A percentile compares a stretch with the other conserved stretches of the same genome.
These are phyloP conservation scores for Drosophila busckii DNA, from an alignment of 1,140 invertebrate species.

Conservation along the genomic window DNA sequence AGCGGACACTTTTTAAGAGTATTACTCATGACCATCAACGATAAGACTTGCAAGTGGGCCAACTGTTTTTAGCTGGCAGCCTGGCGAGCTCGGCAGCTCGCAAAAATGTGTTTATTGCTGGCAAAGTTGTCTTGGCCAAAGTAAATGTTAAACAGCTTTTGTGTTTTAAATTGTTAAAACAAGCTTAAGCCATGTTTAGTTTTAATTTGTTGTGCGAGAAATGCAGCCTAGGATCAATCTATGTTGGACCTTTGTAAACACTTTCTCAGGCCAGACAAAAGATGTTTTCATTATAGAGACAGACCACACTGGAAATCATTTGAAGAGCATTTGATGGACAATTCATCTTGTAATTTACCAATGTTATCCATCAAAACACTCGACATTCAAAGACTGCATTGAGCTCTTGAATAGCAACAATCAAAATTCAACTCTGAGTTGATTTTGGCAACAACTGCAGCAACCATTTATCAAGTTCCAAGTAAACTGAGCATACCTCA, in stretches of 20 bases:
- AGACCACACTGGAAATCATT: conserved; percentile 1
- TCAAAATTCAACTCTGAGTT: not conserved
- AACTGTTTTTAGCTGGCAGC: conserved; percentile 8
- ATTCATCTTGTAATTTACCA: conserved; percentile 30
- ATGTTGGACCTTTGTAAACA: too few relatives aligned
- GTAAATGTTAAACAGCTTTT: too few relatives aligned
- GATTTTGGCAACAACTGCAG: conserved; percentile 5
- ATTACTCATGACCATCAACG: conserved; percentile 20
- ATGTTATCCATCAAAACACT: conserved; percentile 29
- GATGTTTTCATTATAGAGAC: not conserved
- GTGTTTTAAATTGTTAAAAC: too few relatives aligned
- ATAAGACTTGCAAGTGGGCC: conserved; percentile 16
- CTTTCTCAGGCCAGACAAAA: not conserved
- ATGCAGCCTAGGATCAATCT: too few relatives aligned
- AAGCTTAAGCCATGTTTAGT: too few relatives aligned
- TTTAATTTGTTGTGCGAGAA: too few relatives aligned
- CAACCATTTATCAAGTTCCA: conserved; percentile 6
- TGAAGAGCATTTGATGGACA: conserved; percentile 15
- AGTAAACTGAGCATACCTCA: conserved; percentile 3
- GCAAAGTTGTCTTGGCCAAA: too few relatives aligned
- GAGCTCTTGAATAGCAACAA: not conserved
- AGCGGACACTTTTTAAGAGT: conserved; percentile 24
- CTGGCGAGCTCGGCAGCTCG: too few relatives aligned
- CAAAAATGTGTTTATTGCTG: too few relatives aligned
- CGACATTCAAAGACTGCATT: conserved; percentile 18